Base-by-base conservation (phyloP, 2,888 invertebrate species). In the Xestoiulus laeticollis region DNA sequence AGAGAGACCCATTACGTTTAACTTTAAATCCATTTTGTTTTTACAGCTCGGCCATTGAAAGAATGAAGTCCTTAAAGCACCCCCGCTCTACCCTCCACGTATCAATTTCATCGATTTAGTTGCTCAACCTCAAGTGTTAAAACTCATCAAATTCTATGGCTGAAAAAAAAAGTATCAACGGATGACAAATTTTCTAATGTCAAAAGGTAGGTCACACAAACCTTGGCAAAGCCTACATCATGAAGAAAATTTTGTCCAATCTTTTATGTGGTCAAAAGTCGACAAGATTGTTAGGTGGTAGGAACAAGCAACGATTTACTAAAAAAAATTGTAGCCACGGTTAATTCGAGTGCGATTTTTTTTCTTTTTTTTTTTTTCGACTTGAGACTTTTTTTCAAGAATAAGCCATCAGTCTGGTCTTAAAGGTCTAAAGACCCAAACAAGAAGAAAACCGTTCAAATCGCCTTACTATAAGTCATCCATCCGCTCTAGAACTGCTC, bases 91-190 rank as follows among this genome's bases (percentile, higher is more conserved):
- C 84, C 84, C 53, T 86, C 43, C 59, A 87, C 59, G 87, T 87
- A 87, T 87, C 87, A 87, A 87, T 87, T 87, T 87, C 87, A 87
- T 87, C 78, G 87, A 87, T 87, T 87, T 87, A 78, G 59, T 87
- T 59, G 32, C 44, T 44, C 32, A 87, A 87, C 59, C 68, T 87
- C 38, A 78, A 87, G 87, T 87, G 87, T 87, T 87, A 87, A 87
- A 87, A 87, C 87, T 87, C 87, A 87, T 87, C 87, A 87, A 86
- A 86, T 86, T 86, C 86, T 48, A 86, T 86, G 86, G 86, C 43
- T 84, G 84, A 84, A 84, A 84, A 84, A 84, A 84, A 68, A 68
- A 68, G 43, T 84, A 84, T 84, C 43, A 84, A 43, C 84, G 33
- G 84, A 84, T 84, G 84, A 84, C 84, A 84, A 84, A 84, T 84